Evolutionary conservation across 2,113 vertebrate genomes (phyloP), one percentile per base, ranked within the genome.

Genomic region (Prunella fulvescens): DNA sequence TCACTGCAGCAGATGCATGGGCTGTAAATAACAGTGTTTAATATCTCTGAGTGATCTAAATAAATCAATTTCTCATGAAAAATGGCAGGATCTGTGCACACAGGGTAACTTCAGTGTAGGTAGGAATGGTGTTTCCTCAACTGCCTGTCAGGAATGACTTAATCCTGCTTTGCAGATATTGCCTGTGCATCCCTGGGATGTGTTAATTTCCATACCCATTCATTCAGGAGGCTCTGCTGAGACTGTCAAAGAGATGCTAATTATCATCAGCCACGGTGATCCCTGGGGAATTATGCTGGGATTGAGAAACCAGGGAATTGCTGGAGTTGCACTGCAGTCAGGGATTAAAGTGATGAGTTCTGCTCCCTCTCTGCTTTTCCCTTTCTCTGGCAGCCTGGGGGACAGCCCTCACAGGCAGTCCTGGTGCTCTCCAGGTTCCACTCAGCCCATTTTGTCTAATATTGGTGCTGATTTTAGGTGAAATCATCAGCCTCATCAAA

Each of bases 171-270:
- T 81, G 48, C 48, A 80, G 85, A 81, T 73, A 37, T 1, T 81
- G 83, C 94, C 78, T 42, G 10, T 83, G 25, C 39, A 45, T 86
- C 50, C 73, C 23, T 56, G 87, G 84, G 81, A 88, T 54, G 39
- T 11, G 15, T 37, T 87, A 51, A 95, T 95, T 96, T 90, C 85
- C 82, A 88, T 86, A 24, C 19, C 39, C 47, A n/a, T 78, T 95
- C 90, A 78, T 78, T 93, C 83, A 56, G 76, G 23, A 71, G 60
- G 31, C 66, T 74, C 69, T 77, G 47, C 81, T 83, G 90, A 78
- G 92, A 26, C 67, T 95, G 81, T 82, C 83, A 87, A 66, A 94
- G 74, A 61, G 84, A 89, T 80, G 89, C 81, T 92, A 89, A 95
- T 97, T 95, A 65, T 48, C 58, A 33, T 66, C 84, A 93, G 33